Evolutionary conservation across 2,113 vertebrate species (phyloP).

Genomic region (Astur gentilis): DNA sequence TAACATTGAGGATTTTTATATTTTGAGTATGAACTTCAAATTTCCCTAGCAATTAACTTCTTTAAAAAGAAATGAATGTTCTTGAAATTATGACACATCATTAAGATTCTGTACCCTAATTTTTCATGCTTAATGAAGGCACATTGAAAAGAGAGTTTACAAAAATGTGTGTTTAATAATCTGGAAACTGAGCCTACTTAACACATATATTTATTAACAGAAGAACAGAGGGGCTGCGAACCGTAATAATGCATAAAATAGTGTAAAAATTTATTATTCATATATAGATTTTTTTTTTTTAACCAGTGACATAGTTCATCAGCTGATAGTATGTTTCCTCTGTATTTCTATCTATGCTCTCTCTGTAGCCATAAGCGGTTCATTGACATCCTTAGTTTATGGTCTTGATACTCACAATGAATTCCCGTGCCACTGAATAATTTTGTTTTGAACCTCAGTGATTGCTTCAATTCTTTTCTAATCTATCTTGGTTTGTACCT

Average conservation of each 20-base stretch:
- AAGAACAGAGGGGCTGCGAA: not conserved
- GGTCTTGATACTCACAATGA: not conserved
- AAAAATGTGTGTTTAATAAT: not conserved
- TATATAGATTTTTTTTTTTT: not conserved
- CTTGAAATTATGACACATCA: not conserved
- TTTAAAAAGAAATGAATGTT: not conserved
- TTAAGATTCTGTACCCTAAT: not conserved
- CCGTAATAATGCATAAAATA: not conserved
- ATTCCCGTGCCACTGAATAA: not conserved
- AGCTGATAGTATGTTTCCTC: not conserved
- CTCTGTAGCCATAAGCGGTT: not conserved
- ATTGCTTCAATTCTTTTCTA: not conserved
- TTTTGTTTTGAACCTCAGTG: not conserved
- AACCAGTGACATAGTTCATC: not conserved
- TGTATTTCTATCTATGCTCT: not conserved
- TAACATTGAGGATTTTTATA: not conserved
- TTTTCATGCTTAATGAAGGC: not conserved
- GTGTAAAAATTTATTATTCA: not conserved
- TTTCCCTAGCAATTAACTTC: not conserved
- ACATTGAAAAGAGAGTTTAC: not conserved
- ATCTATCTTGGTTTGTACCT: not conserved
- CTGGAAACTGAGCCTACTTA: not conserved
- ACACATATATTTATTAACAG: constrained; percentile 26
- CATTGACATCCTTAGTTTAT: constrained; percentile 31
- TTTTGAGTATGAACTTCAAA: not conserved